Percentiles rank a stretch among this genome's conserved stretches.
Conservation (phyloP, 2,888 invertebrate genomes). For the Epirrhoe alternata region DNA sequence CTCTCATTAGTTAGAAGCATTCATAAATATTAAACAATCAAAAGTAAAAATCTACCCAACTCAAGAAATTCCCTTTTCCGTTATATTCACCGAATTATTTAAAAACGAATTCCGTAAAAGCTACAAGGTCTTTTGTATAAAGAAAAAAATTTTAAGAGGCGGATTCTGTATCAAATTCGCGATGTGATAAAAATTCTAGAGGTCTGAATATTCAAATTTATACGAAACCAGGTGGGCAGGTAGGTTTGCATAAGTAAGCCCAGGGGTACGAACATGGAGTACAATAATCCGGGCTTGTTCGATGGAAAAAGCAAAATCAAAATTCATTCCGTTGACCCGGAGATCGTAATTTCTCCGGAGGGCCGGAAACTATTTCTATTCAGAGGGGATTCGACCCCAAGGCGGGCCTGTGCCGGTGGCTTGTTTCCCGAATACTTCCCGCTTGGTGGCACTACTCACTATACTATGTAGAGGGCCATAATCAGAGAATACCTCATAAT, state of each 20-base stretch:
- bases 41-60: conserved; percentile 42
- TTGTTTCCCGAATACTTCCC: conserved; percentile 67
- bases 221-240: conserved; percentile 59
- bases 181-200: conserved; percentile 59
- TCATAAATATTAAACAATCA: conserved; percentile 47
- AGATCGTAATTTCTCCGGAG: conserved; percentile 67
- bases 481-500: no score
- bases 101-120: conserved; percentile 48
- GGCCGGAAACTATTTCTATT: conserved; percentile 80
- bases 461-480: conserved; percentile 11
- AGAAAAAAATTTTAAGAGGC: conserved; percentile 51
- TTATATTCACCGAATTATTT: conserved; percentile 44
- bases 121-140: conserved; percentile 44
- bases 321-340: conserved; percentile 79
- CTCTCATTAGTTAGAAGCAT: conserved; percentile 42
- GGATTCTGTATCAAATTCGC: conserved; percentile 59
- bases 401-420: conserved; percentile 48
- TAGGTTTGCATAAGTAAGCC: conserved; percentile 68
- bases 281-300: conserved; percentile 64
- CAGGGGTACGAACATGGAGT: conserved; percentile 54
- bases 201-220: conserved; percentile 67
- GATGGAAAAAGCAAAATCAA: conserved; percentile 78
- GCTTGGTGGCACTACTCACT: conserved; percentile 27
- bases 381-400: conserved; percentile 69
- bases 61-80: conserved; percentile 37